phyloP scores from a whole-genome alignment of 2,888 invertebrate genomes.

The Diploptera punctata region DNA sequence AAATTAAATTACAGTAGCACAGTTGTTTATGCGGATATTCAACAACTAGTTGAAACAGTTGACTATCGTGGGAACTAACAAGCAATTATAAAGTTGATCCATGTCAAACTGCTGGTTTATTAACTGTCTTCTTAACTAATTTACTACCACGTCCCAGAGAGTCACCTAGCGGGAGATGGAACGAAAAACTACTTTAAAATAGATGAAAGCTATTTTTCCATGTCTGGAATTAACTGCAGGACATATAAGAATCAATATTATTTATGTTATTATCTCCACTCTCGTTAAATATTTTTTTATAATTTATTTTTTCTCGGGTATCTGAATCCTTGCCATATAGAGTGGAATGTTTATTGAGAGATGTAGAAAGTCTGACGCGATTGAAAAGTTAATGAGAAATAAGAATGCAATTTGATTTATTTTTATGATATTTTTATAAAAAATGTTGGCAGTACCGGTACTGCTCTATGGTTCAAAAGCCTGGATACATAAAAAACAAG shows the following conservation, averaged over 20 bases:
- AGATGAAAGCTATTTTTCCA: background rate
- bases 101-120: too few relatives aligned
- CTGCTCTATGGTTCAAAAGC: too few relatives aligned
- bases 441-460: too few relatives aligned
- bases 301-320: background rate
- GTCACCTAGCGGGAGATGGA: background rate
- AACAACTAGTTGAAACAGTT: too few relatives aligned
- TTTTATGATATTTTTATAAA: too few relatives aligned
- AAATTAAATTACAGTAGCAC: too few relatives aligned
- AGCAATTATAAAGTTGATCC: too few relatives aligned
- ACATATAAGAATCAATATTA: slow-evolving; percentile 1
- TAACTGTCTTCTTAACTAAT: background rate
- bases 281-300: slow-evolving; percentile 15
- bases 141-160: background rate
- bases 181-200: background rate
- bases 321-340: background rate
- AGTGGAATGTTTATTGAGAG: background rate
- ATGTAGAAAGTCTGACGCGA: background rate
- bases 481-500: too few relatives aligned
- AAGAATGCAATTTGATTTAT: too few relatives aligned
- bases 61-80: too few relatives aligned
- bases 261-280: background rate
- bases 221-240: background rate
- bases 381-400: background rate
- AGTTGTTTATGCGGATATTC: too few relatives aligned